phyloP scores from a whole-genome alignment of 2,888 invertebrate genomes.

The Pemphredon lugubris region DNA sequence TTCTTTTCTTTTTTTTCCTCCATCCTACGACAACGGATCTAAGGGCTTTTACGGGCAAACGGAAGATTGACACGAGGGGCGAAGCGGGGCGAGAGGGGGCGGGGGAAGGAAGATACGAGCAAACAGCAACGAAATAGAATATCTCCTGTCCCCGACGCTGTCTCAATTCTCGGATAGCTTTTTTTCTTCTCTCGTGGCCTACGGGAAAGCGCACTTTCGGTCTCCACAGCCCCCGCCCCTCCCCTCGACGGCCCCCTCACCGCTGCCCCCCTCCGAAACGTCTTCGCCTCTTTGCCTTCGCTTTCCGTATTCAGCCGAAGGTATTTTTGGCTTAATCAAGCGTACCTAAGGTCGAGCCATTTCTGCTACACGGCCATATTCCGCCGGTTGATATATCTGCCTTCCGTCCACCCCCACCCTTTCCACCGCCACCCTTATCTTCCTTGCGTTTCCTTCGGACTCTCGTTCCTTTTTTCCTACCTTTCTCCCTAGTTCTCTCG shows the following conservation, averaged over 20 bases:
- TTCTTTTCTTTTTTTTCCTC: background rate
- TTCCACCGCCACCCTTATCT: background rate
- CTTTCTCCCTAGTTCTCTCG: background rate
- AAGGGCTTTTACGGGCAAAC: conserved; percentile 26
- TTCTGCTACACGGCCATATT: conserved; percentile 32
- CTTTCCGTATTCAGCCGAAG: conserved; percentile 9
- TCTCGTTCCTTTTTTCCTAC: background rate
- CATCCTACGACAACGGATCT: too few species aligned
- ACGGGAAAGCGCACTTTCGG: conserved; percentile 8
- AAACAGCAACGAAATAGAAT: conserved; percentile 44
- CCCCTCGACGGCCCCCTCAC: background rate
- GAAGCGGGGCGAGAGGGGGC: background rate
- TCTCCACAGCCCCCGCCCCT: conserved; percentile 1
- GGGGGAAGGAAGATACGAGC: conserved; percentile 29
- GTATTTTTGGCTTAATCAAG: conserved; percentile 67
- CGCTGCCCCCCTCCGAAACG: background rate
- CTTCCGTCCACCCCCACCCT: background rate
- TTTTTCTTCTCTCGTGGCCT: conserved; percentile 26
- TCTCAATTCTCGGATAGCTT: conserved; percentile 29
- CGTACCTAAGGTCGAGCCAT: conserved; percentile 26
- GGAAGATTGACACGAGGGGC: conserved; percentile 29
- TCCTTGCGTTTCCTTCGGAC: background rate
- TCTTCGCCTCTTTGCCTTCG: background rate
- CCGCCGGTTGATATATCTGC: background rate
- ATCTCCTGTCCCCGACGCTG: conserved; percentile 10